Conservation (phyloP, 2,797 vertebrate species). For the Dromococcyx pavoninus region DNA sequence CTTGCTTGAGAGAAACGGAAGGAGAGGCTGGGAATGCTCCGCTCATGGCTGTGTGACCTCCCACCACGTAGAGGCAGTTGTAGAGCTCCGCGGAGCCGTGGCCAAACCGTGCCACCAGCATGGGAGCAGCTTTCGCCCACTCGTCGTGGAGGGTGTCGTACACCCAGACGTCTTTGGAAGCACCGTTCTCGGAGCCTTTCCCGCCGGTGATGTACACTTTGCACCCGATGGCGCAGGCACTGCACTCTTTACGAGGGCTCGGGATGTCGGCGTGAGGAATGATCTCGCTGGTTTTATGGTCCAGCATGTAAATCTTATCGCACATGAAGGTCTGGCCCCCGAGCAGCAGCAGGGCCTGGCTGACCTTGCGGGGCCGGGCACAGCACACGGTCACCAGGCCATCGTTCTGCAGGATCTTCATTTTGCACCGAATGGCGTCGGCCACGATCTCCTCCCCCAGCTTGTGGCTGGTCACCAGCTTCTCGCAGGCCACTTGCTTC, state of each 20-base stretch:
- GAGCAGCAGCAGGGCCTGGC: constrained; percentile 93
- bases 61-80: constrained; percentile 94
- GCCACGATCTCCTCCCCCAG: constrained; percentile 96
- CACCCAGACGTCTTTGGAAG: constrained; percentile 97
- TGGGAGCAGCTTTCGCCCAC: constrained; percentile 97
- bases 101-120: constrained; percentile 97
- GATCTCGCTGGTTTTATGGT: constrained; percentile 96
- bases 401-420: constrained; percentile 96
- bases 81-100: constrained; percentile 96
- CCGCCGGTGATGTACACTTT: constrained; percentile 97
- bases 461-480: constrained; percentile 90
- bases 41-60: constrained; percentile 92
- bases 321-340: constrained; percentile 98
- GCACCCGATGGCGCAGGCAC: constrained; percentile 95
- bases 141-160: constrained; percentile 96
- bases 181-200: constrained; percentile 93
- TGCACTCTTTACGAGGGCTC: constrained; percentile 97
- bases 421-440: constrained; percentile 93
- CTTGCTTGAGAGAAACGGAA: constrained; percentile 96
- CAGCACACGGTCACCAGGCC: constrained; percentile 93
- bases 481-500: constrained; percentile 95
- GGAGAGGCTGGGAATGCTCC: constrained; percentile 95
- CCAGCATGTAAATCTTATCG: constrained; percentile 94
- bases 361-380: constrained; percentile 93
- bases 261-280: constrained; percentile 97